Percentiles rank a stretch among this genome's conserved stretches.
phyloP scores from a whole-genome alignment of 2,113 vertebrate genomes.

The Zingel zingel region DNA sequence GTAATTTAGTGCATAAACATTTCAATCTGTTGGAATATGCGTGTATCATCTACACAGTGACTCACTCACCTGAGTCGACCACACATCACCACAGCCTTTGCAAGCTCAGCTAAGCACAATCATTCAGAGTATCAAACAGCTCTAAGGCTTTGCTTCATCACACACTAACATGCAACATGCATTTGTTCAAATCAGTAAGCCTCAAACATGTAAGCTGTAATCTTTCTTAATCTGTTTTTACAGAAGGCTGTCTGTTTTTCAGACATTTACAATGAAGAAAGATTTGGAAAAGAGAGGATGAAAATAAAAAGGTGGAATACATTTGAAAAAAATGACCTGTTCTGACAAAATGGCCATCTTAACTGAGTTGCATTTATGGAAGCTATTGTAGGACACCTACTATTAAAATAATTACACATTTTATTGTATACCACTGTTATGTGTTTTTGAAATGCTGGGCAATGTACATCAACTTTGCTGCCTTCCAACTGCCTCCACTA shows the following conservation, averaged over 20 bases:
- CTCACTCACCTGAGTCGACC: slow-evolving; percentile 41
- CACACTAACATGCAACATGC: slow-evolving; percentile 52
- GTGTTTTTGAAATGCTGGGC: background rate
- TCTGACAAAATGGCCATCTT: background rate
- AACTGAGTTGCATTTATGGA: background rate
- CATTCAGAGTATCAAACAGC: slow-evolving; percentile 41
- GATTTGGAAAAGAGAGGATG: slow-evolving; percentile 25
- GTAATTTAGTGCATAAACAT: background rate
- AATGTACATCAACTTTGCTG: background rate
- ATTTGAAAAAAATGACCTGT: background rate
- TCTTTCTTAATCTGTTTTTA: slow-evolving; percentile 62
- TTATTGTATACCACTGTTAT: background rate
- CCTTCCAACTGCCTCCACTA: slow-evolving; percentile 11
- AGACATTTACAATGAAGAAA: slow-evolving; percentile 39
- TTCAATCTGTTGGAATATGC: slow-evolving; percentile 14
- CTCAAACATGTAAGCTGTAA: slow-evolving; percentile 51
- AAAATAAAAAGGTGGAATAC: slow-evolving; percentile 8
- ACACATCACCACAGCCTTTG: slow-evolving; percentile 50
- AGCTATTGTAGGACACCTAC: background rate
- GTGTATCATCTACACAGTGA: slow-evolving; percentile 13
- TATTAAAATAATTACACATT: background rate
- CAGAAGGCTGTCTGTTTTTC: slow-evolving; percentile 17
- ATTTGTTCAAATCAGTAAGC: slow-evolving; percentile 58
- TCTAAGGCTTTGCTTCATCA: slow-evolving; percentile 54
- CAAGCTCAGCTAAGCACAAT: slow-evolving; percentile 52